Conservation (phyloP, 2,888 invertebrate species). For the Sminthurinus aureus region DNA sequence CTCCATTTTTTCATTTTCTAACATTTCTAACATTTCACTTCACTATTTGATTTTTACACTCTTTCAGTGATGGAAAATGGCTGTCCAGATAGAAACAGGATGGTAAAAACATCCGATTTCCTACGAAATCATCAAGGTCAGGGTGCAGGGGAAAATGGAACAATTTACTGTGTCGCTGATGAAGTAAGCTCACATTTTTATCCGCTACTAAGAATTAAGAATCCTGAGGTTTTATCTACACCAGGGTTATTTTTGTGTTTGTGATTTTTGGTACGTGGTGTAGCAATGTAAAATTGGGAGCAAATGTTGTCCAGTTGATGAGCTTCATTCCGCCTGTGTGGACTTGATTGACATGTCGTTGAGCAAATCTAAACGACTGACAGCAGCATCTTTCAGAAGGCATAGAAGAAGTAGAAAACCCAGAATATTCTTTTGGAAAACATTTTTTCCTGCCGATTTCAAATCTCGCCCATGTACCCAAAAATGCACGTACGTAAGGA, state of each 20-base stretch:
- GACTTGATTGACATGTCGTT: background rate
- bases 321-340: background rate
- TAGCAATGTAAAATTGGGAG: background rate
- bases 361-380: background rate
- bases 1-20: too few species aligned
- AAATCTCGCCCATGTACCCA: background rate
- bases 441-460: background rate
- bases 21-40: too few species aligned
- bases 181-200: background rate
- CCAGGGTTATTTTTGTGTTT: background rate
- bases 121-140: background rate
- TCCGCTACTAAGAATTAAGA: background rate
- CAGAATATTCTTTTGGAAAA: background rate
- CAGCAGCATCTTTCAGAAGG: background rate
- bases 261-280: background rate
- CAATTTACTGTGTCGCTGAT: background rate
- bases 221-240: background rate
- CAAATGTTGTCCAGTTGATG: background rate
- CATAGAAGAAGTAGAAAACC: background rate
- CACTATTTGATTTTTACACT: too few species aligned
- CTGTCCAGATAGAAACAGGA: background rate
- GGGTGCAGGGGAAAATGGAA: too few species aligned
- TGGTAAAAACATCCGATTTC: background rate
- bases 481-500: background rate
- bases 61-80: background rate